Evolutionary conservation across 53 echinoderm and acorn worm genomes (phyloP), one percentile per base, ranked within the genome.

Genomic region (Temnopleurus reevesii): DNA sequence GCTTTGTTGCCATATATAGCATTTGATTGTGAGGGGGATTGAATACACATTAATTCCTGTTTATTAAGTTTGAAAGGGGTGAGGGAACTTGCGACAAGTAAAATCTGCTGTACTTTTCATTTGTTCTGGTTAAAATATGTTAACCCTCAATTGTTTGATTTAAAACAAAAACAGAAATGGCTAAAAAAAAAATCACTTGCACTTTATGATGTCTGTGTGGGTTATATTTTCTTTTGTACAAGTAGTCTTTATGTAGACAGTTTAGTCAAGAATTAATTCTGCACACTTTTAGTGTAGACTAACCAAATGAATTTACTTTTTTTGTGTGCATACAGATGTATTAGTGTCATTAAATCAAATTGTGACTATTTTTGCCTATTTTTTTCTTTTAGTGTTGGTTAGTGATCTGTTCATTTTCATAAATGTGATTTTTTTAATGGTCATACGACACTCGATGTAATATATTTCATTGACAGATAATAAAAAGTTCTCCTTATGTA

Each of bases 401-500:
- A 30, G 65, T 65, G 18, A 87, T 66, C 53, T 26, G 44, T 66
- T 87, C 34, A 87, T 66, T 87, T 87, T 87, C 88, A 87, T 87
- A 71, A 66, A 31, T 87, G 71, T 59, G 29, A 46, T 87, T 87
- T 86, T n/a, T 86, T 87, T 87, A 87, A 87, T 19, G 36, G 71
- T 66, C 66, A 87, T 66, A 87, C 26, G 86, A 86, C 45, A 86
- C 66, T 87, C 10, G 88, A 66, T 87, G 88, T 87, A 87, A 87
- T 31, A 87, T 87, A 87, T 87, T 87, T 87, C 66, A 87, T 87
- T 53, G 88, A 87, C 24, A 66, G 88, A 87, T 64, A 87, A 87
- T 66, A 49, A 87, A n/a, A 63, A 71, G 34, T 51, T 66, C 66
- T 87, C 53, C 88, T 87, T 47, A 87, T 87, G 71, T 71, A 36